Conservation (phyloP, 2,113 vertebrate species). For the Budorcas taxicolor region DNA sequence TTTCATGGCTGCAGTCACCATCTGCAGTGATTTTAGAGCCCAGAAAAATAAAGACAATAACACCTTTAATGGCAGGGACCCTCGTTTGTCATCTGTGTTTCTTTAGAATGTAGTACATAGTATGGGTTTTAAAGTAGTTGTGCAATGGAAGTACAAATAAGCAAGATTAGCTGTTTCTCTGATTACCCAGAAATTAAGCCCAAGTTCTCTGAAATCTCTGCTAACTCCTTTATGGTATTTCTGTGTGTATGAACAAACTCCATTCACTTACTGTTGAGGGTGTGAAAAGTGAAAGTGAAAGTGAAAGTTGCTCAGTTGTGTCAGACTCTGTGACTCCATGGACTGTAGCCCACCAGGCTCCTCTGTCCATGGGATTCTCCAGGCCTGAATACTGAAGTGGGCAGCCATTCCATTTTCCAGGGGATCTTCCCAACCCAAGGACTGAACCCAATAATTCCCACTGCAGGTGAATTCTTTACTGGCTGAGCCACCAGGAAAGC, state of each 20-base stretch:
- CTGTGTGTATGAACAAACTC: background rate
- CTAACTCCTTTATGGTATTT: background rate
- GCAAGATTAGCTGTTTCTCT: background rate
- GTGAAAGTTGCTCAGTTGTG: accelerated
- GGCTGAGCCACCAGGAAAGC: background rate
- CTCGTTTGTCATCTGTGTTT: background rate
- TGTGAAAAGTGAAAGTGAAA: background rate
- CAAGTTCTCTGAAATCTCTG: background rate
- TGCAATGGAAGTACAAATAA: background rate
- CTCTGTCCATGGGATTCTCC: background rate
- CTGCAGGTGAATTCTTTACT: background rate
- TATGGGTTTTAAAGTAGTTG: background rate
- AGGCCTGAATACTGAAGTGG: background rate
- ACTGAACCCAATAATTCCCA: background rate
- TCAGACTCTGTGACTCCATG: background rate
- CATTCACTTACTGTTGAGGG: background rate
- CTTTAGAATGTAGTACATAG: background rate
- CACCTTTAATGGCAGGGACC: background rate
- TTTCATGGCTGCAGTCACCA: too few relatives aligned
- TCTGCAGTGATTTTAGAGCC: too few relatives aligned
- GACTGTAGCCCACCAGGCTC: accelerated
- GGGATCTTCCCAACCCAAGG: background rate
- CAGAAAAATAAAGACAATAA: background rate
- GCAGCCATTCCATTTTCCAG: background rate
- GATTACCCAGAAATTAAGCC: background rate